These are phyloP conservation scores for Drosophila arizonae DNA, from an alignment of 1,140 invertebrate species.

Conservation along the genomic window DNA sequence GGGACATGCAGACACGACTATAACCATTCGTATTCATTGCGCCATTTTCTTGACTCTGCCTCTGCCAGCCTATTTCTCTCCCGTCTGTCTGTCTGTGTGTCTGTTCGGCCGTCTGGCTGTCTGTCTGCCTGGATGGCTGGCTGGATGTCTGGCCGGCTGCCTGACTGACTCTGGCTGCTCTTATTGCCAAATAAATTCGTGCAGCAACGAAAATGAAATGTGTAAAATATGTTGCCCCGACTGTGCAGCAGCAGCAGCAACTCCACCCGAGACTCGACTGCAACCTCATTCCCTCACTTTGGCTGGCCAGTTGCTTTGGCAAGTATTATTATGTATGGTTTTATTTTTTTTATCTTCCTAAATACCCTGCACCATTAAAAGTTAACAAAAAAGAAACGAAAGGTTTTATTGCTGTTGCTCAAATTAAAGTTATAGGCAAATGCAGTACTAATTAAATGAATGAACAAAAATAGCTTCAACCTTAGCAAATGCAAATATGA, in stretches of 20 bases:
- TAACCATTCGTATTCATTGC: slow-evolving; percentile 65
- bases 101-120: slow-evolving; percentile 11
- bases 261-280: slow-evolving; percentile 17
- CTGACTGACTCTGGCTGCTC: slow-evolving; percentile 60
- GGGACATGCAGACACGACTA: slow-evolving; percentile 21
- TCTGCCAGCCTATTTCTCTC: slow-evolving; percentile 36
- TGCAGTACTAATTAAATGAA: no score
- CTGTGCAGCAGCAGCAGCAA: slow-evolving; percentile 26
- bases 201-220: slow-evolving; percentile 78
- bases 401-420: not conserved
- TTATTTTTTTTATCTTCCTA: not conserved
- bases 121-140: slow-evolving; percentile 16
- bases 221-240: slow-evolving; percentile 76
- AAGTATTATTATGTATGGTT: slow-evolving; percentile 4
- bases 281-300: slow-evolving; percentile 19
- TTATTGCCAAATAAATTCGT: slow-evolving; percentile 80
- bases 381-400: not conserved
- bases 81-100: not conserved
- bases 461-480: no score
- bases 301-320: slow-evolving; percentile 21
- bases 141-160: slow-evolving; percentile 40
- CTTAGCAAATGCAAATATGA: no score
- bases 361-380: not conserved
- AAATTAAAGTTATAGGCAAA: not conserved
- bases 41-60: slow-evolving; percentile 63